phyloP scores from a whole-genome alignment of 2,888 invertebrate species.

The Cephus pygmeus region DNA sequence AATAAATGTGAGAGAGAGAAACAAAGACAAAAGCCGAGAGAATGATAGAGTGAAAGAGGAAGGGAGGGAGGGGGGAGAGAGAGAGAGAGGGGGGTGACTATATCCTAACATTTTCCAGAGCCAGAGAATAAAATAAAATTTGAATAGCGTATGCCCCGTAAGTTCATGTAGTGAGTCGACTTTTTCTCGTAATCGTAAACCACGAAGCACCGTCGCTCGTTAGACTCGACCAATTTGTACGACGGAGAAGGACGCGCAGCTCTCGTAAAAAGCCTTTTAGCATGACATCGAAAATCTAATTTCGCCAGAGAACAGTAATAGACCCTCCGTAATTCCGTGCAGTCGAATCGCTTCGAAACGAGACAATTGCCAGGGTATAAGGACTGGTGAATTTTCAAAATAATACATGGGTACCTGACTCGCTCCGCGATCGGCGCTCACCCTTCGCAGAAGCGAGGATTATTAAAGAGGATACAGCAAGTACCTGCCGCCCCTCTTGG shows the following conservation, averaged over 20 bases:
- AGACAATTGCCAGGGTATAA: background rate
- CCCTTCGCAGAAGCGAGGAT: background rate
- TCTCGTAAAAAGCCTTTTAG: background rate
- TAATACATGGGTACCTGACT: background rate
- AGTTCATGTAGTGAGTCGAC: background rate
- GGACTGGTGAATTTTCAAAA: background rate
- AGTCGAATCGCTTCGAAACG: background rate
- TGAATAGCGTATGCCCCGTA: background rate
- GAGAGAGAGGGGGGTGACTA: background rate
- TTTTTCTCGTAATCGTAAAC: constrained; percentile 7
- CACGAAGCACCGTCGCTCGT: background rate
- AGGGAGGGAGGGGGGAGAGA: background rate
- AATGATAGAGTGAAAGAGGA: background rate
- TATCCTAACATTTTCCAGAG: constrained; percentile 7
- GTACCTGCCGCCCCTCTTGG: background rate
- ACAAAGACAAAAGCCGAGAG: constrained; percentile 20
- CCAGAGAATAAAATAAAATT: background rate
- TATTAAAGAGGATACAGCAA: background rate
- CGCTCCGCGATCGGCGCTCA: background rate
- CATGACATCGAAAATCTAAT: background rate
- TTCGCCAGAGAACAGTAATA: background rate
- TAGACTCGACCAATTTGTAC: background rate
- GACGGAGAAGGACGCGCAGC: background rate
- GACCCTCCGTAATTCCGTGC: background rate
- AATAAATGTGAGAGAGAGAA: constrained; percentile 13